Evolutionary conservation across 2,888 invertebrate species (phyloP).

Genomic region (Tipula unca): DNA sequence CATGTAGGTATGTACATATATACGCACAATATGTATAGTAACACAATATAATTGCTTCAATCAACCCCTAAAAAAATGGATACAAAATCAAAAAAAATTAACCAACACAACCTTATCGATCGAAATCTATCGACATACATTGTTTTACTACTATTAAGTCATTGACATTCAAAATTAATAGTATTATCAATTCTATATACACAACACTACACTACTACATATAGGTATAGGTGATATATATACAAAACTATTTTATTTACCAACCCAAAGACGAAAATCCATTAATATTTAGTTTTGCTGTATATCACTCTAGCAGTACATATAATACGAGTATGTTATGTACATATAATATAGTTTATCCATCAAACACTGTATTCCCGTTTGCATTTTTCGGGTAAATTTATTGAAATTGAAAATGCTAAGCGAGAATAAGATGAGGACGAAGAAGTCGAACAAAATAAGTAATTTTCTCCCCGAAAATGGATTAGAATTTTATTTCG

Average conservation of each 20-base stretch:
- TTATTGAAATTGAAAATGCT: background rate
- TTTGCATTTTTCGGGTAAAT: conserved; percentile 8
- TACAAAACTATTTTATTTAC: background rate
- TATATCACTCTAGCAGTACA: background rate
- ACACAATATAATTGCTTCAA: background rate
- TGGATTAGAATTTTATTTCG: conserved; percentile 8
- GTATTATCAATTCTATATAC: background rate
- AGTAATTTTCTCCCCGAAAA: conserved; percentile 14
- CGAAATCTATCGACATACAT: background rate
- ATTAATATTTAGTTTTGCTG: background rate
- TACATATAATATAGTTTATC: background rate
- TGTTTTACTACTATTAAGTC: background rate
- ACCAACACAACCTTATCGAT: background rate
- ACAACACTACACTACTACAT: background rate
- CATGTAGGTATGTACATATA: background rate
- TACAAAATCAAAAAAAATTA: too few relatives aligned
- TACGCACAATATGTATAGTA: background rate
- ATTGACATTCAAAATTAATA: background rate
- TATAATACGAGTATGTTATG: background rate
- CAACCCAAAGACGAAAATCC: background rate
- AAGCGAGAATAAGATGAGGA: background rate
- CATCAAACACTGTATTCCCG: background rate
- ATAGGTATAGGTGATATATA: background rate
- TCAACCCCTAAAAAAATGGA: background rate
- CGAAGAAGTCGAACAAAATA: background rate